phyloP scores from a whole-genome alignment of 1,140 invertebrate species.

The Hormaphis cornu region DNA sequence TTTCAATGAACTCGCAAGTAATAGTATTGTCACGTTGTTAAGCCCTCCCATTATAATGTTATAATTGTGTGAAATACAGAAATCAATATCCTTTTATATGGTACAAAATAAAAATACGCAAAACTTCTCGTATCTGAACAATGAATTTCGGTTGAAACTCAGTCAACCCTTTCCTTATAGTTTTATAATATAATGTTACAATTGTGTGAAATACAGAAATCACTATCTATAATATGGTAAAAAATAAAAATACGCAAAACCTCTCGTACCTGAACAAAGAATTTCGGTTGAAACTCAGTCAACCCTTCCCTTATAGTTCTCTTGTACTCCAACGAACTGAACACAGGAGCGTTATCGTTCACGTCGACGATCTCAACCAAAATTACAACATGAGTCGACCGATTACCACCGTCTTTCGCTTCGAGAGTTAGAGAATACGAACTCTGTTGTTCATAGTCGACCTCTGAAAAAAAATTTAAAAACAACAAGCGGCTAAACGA shows the following conservation, averaged over 20 bases:
- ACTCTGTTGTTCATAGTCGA: slow-evolving; percentile 66
- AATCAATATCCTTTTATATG: too few species aligned
- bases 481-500: too few species aligned
- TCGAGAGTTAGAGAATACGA: slow-evolving; percentile 67
- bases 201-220: too few species aligned
- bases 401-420: slow-evolving; percentile 65
- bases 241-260: too few species aligned
- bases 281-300: slow-evolving; percentile 61
- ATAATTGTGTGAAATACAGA: too few species aligned
- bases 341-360: slow-evolving; percentile 74
- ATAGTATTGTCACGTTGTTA: too few species aligned
- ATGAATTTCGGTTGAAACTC: background rate
- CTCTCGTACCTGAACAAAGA: slow-evolving; percentile 54
- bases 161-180: background rate
- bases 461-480: slow-evolving; percentile 34
- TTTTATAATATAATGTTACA: too few species aligned
- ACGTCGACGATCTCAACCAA: slow-evolving; percentile 63
- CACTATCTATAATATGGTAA: too few species aligned
- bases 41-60: too few species aligned
- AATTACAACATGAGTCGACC: slow-evolving; percentile 55
- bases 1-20: too few species aligned
- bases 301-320: slow-evolving; percentile 62
- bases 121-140: too few species aligned
- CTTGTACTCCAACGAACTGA: slow-evolving; percentile 61
- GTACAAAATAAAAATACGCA: too few species aligned